Evolutionary conservation across 2,113 vertebrate species (phyloP), one percentile per base, ranked within the genome.

Genomic region (Hippocampus barbouri): DNA sequence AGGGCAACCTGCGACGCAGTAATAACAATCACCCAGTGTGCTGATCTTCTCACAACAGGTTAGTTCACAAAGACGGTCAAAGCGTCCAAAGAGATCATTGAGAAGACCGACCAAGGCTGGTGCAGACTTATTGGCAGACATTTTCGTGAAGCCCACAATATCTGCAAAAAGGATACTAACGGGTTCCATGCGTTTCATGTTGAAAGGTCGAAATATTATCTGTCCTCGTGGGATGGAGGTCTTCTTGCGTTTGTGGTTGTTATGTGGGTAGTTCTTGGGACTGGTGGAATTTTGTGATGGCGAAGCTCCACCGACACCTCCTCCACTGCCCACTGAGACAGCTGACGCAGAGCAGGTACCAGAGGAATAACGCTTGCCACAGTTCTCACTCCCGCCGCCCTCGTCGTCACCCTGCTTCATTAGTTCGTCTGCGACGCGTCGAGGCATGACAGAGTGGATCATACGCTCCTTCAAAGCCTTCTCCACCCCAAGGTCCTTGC

Each of bases 361-460:
- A 11, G 96, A 90, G 66, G 95, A 95, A 69, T 96, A 96, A 65
- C 95, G 94, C 77, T 97, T 98, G 30, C 95, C 82, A 0, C 94
- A 94, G 84, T 92, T 95, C 89, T 97, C 96, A 0, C 86, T 83
- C 66, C 93, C 92, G 70, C 94, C 95, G 0, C 93, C 94, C 83
- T 99, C 97, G 16, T 99, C 97, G 12, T 99, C 97, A 0, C 97
- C 96, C 84, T 97, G 97, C 81, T 94, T 97, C 97, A 99, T 94
- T 76, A 99, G 87, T 84, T 99, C 95, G 30, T 99, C 96, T 0
- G 97, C 97, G 34, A 99, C 97, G 75, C 94, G 91, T 80, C 93
- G 92, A 2, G 97, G 97, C 97, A 99, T 99, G 78, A 99, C 97
- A 0, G 97, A 98, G 84, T 99, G 97, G 90, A 99, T 99, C 97